Evolutionary conservation across 2,113 vertebrate genomes (phyloP), one percentile per base, ranked within the genome.

Genomic region (Nothocercus nigrocapillus): DNA sequence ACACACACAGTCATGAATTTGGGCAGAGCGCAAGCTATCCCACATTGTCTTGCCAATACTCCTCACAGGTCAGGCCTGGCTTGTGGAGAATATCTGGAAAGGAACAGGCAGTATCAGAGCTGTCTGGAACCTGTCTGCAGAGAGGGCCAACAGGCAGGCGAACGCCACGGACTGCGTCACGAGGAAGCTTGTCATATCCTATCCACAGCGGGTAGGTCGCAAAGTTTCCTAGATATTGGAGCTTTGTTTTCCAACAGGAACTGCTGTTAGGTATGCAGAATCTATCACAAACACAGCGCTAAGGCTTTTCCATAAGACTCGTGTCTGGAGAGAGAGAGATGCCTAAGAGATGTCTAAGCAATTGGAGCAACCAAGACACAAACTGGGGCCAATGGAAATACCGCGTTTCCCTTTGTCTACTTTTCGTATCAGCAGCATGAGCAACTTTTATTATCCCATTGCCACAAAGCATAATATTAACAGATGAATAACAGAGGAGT

Each of bases 141-240:
- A 27, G 49, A 62, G 28, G 11, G 77, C 70, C 89, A 85, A 75
- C 81, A 76, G 72, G 75, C 49, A 30, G 7, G 7, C 80, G 34
- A 51, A 53, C 79, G 36, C 16, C 66, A 68, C 0, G 1, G 11
- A 22, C 69, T 10, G 32, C 3, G 3, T 8, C 5, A 32, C 62
- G n/a, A 93, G 85, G 94, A 96, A 97, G 66, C 53, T 32, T 72
- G 73, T 92, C 93, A 94, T 34, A 89, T 94, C 93, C 91, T 83
- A 42, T 36, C 18, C 24, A 90, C 92, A 63, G 61, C 68, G 80
- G 76, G 94, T 40, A 90, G 51, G 42, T 56, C 94, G 89, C 82
- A 83, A 53, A 40, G 34, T 62, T 90, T 85, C 85, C 89, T 90
- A 90, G 79, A 66, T 75, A 88, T 81, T 47, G 0, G 0, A 82